Base-by-base conservation (phyloP, 2,888 invertebrate genomes). In the Eupelmus urozonus region DNA sequence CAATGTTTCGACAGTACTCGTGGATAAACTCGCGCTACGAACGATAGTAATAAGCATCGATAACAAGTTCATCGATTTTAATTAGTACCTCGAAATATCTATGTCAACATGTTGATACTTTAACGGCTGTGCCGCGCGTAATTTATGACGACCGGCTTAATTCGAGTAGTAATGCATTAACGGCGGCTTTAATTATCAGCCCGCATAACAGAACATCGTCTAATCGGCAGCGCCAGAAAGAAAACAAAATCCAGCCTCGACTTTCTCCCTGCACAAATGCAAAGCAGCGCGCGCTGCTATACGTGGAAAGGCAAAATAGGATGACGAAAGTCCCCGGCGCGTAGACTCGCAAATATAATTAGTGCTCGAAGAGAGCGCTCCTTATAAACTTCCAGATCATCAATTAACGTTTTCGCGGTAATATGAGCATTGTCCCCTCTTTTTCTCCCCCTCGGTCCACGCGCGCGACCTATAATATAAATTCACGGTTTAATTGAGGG, bases 361-460 rank as follows among this genome's bases (percentile, higher is more conserved):
- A 78, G 74, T 65, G 74, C 57, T 70, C 78, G 74, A 78, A 74
- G 69, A 34, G 34, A 34, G 34, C 5, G 5, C 34, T 53, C 60
- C 51, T 57, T 67, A n/a, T 73, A 73, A 18, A 29, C n/a, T 59
- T 74, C 60, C 51, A 53, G 79, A 79, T 70, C 53, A 75, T 79
- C 79, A 79, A 79, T 79, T 79, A 79, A 79, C 78, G 78, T 78
- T 74, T 78, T 78, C 78, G 78, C 78, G 78, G 78, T 78, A 78
- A 34, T 73, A 73, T 73, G 67, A 67, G 78, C 72, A 78, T 78
- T 78, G 78, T 73, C 72, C 69, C 69, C 73, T 69, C 42, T 42
- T 25, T 57, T 55, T 71, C 51, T 51, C 57, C 69, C 25, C 29
- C 69, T 29, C 27, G 4, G 16, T 7, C 4, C 16, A 34, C 45